Percentiles rank a stretch among this genome's conserved stretches.
These are phyloP conservation scores for Oncopodura yosiiana DNA, from an alignment of 1,140 invertebrate species.

Conservation along the genomic window DNA sequence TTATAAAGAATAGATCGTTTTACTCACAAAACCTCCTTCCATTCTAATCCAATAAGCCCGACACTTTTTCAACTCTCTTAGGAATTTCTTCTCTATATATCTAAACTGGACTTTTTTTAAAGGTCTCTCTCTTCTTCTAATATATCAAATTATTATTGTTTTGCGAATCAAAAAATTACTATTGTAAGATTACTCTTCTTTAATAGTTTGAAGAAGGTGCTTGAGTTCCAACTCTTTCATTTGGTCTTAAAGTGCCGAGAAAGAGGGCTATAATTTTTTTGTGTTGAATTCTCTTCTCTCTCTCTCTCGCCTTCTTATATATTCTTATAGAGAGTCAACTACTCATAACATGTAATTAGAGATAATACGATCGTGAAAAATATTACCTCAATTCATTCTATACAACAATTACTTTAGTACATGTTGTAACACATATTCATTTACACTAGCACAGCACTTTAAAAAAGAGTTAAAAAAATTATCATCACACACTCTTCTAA, in stretches of 20 bases:
- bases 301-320: constrained; percentile 21
- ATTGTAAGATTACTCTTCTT: constrained; percentile 22
- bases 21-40: constrained; percentile 12
- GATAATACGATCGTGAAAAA: constrained; percentile 34
- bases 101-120: too few relatives aligned
- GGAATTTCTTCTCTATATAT: too few relatives aligned
- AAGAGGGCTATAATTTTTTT: too few relatives aligned
- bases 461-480: too few relatives aligned
- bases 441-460: too few relatives aligned
- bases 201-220: constrained; percentile 27
- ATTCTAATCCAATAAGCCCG: too few relatives aligned
- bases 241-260: constrained; percentile 34
- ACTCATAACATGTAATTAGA: constrained; percentile 32
- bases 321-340: constrained; percentile 34
- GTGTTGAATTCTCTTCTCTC: too few relatives aligned
- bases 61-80: too few relatives aligned
- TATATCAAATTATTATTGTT: constrained; percentile 11
- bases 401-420: too few relatives aligned
- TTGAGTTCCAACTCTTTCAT: constrained; percentile 29
- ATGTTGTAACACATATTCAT: too few relatives aligned
- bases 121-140: too few relatives aligned
- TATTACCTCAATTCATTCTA: constrained; percentile 16
- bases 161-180: constrained; percentile 20
- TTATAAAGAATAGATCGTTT: constrained; percentile 24
- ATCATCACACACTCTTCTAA: too few relatives aligned